phyloP scores from a whole-genome alignment of 2,888 invertebrate species.

The Habroteleia sp. region DNA sequence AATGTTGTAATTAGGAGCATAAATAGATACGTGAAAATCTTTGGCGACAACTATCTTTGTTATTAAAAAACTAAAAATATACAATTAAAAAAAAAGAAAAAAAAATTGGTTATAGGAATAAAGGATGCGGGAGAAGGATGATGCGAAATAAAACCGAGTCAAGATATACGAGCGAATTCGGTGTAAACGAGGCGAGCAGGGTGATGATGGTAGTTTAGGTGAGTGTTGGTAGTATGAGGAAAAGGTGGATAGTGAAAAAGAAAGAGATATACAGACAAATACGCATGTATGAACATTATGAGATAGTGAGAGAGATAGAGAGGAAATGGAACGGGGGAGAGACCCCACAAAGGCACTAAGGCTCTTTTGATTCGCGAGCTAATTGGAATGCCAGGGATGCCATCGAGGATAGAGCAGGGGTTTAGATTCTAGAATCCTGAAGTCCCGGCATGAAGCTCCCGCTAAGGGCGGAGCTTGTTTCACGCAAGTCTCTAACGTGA shows the following conservation, averaged over 20 bases:
- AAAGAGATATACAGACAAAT: conserved; percentile 43
- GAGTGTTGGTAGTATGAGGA: conserved; percentile 34
- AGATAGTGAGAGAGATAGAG: conserved; percentile 51
- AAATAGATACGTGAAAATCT: too few relatives aligned
- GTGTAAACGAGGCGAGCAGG: conserved; percentile 57
- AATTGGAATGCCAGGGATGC: conserved; percentile 81
- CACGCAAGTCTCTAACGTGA: conserved; percentile 65
- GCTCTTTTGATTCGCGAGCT: conserved; percentile 81
- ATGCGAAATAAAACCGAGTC: conserved; percentile 53
- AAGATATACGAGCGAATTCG: conserved; percentile 61
- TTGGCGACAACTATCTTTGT: too few relatives aligned
- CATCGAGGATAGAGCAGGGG: conserved; percentile 77
- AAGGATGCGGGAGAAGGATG: conserved; percentile 34
- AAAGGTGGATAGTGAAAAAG: conserved; percentile 44
- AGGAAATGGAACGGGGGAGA: conserved; percentile 69
- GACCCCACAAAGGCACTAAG: conserved; percentile 80
- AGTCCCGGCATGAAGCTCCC: conserved; percentile 69
- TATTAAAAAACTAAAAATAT: too few relatives aligned
- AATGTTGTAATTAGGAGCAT: too few relatives aligned
- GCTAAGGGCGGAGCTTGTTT: conserved; percentile 77
- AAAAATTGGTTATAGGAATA: conserved; percentile 24
- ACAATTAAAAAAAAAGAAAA: too few relatives aligned
- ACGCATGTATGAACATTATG: conserved; percentile 29
- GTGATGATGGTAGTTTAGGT: conserved; percentile 55
- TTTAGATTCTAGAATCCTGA: conserved; percentile 69